Conservation (phyloP, 2,888 invertebrate species). For the Caenorhabditis angaria region DNA sequence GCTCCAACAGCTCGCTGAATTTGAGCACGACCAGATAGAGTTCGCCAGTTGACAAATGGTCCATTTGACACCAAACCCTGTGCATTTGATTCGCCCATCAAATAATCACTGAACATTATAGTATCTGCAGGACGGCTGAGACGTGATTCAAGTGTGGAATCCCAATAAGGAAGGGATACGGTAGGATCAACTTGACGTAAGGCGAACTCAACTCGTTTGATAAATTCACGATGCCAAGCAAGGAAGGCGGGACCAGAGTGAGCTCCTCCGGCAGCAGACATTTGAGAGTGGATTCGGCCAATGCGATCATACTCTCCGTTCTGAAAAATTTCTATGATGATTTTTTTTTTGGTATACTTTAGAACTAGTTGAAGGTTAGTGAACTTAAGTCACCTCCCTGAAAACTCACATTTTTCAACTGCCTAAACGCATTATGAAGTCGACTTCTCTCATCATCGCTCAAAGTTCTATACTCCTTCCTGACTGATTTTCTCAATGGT, state of each 20-base stretch:
- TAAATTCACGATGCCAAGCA: conserved; percentile 19
- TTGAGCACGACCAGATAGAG: conserved; percentile 50
- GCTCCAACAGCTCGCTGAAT: conserved; percentile 56
- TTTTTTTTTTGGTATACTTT: neutral
- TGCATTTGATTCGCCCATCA: conserved; percentile 25
- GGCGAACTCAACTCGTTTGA: conserved; percentile 57
- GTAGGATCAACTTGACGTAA: conserved; percentile 59
- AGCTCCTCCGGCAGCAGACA: conserved; percentile 62
- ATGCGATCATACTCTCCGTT: conserved; percentile 52
- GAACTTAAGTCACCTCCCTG: too few relatives aligned
- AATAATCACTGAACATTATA: conserved; percentile 52
- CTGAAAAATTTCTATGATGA: conserved; percentile 13
- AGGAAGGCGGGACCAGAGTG: conserved; percentile 60
- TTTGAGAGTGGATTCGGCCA: conserved; percentile 61
- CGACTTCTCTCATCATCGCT: conserved; percentile 67
- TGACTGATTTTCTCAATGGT: conserved; percentile 45
- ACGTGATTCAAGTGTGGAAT: conserved; percentile 49
- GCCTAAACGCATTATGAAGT: conserved; percentile 41
- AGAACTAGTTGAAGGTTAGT: too few relatives aligned
- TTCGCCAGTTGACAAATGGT: conserved; percentile 60
- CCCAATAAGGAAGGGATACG: conserved; percentile 58
- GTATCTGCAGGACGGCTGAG: conserved; percentile 59
- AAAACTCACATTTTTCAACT: conserved; percentile 39
- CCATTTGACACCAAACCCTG: conserved; percentile 50
- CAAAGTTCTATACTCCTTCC: conserved; percentile 67